phyloP scores from a whole-genome alignment of 2,888 invertebrate species.

The Stenichneumon culpator region DNA sequence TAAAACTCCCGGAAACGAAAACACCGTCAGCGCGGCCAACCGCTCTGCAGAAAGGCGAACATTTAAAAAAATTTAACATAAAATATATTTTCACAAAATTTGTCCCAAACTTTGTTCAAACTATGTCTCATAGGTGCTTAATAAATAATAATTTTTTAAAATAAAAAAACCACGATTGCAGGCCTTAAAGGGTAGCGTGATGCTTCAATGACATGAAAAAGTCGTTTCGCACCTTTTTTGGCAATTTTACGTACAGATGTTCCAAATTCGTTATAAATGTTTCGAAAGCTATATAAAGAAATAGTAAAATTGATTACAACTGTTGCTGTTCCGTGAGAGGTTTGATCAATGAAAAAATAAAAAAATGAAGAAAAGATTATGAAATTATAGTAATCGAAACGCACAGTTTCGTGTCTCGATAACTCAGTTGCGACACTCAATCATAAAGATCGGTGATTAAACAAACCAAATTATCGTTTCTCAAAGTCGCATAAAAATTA shows the following conservation, averaged over 20 bases:
- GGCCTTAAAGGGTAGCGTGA: background rate
- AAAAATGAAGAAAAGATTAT: background rate
- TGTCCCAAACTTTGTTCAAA: no score
- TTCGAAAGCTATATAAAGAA: background rate
- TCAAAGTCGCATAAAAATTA: background rate
- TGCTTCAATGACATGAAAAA: background rate
- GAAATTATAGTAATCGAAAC: no score
- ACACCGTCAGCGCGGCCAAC: no score
- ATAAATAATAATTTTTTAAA: background rate
- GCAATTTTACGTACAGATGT: background rate
- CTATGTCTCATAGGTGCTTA: no score
- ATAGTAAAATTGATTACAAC: background rate
- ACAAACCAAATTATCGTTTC: background rate
- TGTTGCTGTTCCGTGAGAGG: background rate
- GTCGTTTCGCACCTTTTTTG: background rate
- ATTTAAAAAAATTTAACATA: no score
- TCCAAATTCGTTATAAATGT: background rate
- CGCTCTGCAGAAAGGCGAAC: no score
- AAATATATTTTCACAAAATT: no score
- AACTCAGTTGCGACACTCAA: background rate
- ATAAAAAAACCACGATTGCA: background rate
- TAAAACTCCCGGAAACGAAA: no score
- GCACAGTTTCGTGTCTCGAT: no score
- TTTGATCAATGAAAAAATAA: background rate
- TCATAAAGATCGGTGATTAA: background rate